phyloP scores from a whole-genome alignment of 2,113 vertebrate species.

The mouse (Mus musculus) region DNA sequence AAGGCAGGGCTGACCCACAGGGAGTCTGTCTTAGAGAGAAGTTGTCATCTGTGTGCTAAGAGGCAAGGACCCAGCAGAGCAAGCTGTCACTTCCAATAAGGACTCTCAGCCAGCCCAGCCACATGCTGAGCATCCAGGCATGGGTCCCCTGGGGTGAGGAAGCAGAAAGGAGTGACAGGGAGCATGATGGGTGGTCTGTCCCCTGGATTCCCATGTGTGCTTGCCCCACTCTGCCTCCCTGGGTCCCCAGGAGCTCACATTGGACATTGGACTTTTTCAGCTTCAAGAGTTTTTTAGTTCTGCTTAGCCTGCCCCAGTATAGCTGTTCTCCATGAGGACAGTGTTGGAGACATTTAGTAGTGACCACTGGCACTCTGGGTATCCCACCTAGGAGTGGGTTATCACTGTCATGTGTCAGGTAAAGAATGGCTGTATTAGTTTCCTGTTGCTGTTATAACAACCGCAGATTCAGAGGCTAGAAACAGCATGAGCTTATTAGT shows the following conservation, averaged over 20 bases:
- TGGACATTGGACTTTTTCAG: not conserved
- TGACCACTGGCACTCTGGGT: not conserved
- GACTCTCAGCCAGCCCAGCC: constrained; percentile 13
- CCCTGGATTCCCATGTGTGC: not conserved
- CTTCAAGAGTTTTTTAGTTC: not conserved
- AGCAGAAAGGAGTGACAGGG: not conserved
- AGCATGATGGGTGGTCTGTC: not conserved
- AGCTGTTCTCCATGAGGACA: not conserved
- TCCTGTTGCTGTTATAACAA: not conserved
- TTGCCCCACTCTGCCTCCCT: not conserved
- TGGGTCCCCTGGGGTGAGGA: not conserved
- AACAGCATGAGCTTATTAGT: not conserved
- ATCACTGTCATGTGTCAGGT: not conserved
- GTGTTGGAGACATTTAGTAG: not conserved
- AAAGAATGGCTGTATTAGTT: not conserved
- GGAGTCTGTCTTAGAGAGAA: not conserved
- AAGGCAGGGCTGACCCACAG: not conserved
- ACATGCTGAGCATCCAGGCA: not conserved
- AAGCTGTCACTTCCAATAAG: constrained; percentile 65
- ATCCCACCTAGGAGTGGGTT: not conserved
- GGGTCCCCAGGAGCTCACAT: not conserved
- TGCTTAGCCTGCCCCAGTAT: not conserved
- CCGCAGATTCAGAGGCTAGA: not conserved
- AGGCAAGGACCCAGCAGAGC: constrained; percentile 22
- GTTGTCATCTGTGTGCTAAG: constrained; percentile 55